phyloP scores from a whole-genome alignment of 2,797 vertebrate species.

The Chelonia mydas region DNA sequence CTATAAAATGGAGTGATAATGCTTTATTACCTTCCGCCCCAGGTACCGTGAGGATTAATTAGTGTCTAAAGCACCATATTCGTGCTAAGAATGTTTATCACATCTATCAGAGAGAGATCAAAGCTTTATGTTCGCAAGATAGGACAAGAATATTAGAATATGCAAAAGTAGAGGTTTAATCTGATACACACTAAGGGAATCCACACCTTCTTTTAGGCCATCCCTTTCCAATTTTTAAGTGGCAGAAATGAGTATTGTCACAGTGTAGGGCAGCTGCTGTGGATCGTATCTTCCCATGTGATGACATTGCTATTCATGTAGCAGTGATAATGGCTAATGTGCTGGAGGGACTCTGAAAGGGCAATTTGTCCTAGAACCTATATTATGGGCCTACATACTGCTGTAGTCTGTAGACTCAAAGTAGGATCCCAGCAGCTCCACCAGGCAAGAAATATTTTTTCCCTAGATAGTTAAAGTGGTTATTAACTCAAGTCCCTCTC shows the following conservation, averaged over 20 bases:
- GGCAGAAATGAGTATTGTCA: not conserved
- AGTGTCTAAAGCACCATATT: slow-evolving; percentile 42
- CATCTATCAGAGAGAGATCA: slow-evolving; percentile 47
- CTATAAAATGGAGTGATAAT: slow-evolving; percentile 31
- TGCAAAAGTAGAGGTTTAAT: not conserved
- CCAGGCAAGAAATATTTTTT: not conserved
- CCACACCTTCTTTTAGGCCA: not conserved
- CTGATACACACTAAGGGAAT: not conserved
- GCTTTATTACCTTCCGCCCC: slow-evolving; percentile 63
- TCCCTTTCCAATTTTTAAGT: not conserved
- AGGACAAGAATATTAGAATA: slow-evolving; percentile 39
- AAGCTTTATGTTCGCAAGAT: slow-evolving; percentile 17
- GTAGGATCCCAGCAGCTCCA: not conserved
- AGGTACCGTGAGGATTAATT: slow-evolving; percentile 54
- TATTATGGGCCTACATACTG: not conserved
- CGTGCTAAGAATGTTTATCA: slow-evolving; percentile 56
- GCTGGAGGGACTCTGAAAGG: fast-evolving
- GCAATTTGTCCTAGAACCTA: not conserved
- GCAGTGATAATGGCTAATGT: not conserved
- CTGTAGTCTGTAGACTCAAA: not conserved
- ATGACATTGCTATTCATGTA: not conserved
- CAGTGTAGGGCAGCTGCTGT: not conserved
- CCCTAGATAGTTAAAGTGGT: not conserved
- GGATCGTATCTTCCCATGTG: fast-evolving
- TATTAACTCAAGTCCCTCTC: not conserved